Evolutionary conservation across 2,797 vertebrate genomes (phyloP).

Genomic region (Peromyscus nudipes): DNA sequence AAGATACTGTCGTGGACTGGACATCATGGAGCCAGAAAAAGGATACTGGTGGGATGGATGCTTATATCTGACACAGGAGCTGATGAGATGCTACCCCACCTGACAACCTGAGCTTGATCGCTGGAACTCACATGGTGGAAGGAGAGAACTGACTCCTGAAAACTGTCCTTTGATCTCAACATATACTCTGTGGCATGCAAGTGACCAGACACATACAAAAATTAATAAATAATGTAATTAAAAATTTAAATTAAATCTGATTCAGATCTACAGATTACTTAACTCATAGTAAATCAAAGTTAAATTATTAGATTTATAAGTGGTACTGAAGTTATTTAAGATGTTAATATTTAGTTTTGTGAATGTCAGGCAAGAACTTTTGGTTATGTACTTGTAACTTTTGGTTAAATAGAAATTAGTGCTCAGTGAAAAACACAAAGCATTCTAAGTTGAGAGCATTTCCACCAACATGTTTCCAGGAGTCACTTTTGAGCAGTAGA

Average conservation of each 20-base stretch:
- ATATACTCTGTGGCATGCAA: neutral
- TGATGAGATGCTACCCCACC: neutral
- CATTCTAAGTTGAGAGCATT: constrained; percentile 20
- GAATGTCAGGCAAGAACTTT: neutral
- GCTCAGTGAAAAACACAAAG: constrained; percentile 14
- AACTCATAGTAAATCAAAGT: neutral
- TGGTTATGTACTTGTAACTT: neutral
- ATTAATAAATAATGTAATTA: neutral
- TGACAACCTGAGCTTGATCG: neutral
- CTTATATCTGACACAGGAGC: neutral
- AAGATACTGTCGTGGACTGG: neutral
- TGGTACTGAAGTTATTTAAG: neutral
- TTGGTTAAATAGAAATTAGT: constrained; percentile 19
- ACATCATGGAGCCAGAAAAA: neutral
- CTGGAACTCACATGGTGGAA: neutral
- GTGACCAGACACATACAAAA: neutral
- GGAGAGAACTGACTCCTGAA: neutral
- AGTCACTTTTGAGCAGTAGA: neutral
- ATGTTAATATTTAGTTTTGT: neutral
- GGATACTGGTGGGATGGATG: no score
- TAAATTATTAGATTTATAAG: constrained; percentile 39
- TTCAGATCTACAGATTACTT: neutral
- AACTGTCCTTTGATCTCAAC: neutral
- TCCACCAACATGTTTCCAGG: neutral
- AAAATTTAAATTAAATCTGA: neutral